These are phyloP conservation scores for Amiota minor DNA, from an alignment of 2,888 invertebrate species.

Conservation along the genomic window DNA sequence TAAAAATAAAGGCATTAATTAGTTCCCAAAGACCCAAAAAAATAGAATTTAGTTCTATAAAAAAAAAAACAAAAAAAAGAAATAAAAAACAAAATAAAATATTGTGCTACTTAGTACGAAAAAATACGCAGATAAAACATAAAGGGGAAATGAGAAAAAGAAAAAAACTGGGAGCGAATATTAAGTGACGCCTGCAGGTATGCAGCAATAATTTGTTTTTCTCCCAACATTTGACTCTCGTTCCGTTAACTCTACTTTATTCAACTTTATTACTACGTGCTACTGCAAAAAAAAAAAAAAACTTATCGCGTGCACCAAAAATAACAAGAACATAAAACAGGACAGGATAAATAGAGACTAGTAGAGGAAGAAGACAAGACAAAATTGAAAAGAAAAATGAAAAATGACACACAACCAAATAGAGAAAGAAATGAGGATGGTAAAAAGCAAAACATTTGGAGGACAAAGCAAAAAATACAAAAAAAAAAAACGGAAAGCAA, in stretches of 20 bases:
- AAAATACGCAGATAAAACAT: background rate
- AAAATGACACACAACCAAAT: background rate
- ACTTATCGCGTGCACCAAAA: slow-evolving; percentile 10
- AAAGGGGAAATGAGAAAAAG: background rate
- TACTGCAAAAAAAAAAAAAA: background rate
- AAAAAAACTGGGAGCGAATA: slow-evolving; percentile 4
- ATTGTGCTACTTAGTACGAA: background rate
- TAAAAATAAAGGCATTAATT: no score
- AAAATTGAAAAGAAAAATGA: background rate
- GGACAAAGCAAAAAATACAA: background rate
- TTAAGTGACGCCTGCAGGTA: slow-evolving; percentile 23
- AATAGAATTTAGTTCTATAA: no score
- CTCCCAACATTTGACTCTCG: background rate
- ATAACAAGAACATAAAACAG: background rate
- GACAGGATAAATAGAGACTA: no score
- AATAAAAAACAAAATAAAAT: no score
- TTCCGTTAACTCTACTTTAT: background rate
- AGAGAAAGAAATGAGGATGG: background rate
- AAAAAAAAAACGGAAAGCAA: background rate
- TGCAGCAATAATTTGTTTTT: slow-evolving; percentile 13
- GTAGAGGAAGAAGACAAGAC: background rate
- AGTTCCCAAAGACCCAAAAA: no score
- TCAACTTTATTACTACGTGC: background rate
- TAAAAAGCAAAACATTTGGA: slow-evolving; percentile 9
- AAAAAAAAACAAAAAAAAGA: no score